phyloP scores from a whole-genome alignment of 2,888 invertebrate genomes.

The Drosophila longiperda region DNA sequence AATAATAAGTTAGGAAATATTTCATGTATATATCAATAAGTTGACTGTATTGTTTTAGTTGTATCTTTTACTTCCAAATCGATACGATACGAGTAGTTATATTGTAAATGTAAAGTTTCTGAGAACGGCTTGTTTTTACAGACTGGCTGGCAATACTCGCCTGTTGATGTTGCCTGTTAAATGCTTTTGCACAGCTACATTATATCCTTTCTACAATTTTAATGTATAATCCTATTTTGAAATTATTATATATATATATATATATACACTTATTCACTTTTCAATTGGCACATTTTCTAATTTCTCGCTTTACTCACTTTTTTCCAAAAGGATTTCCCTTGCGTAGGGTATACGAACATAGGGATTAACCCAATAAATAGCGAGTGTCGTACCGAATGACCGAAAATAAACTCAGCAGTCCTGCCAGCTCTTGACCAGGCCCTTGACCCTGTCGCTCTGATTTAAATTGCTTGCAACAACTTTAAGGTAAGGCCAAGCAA shows the following conservation, averaged over 20 bases:
- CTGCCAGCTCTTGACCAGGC: slow-evolving; percentile 13
- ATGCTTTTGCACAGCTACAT: neutral
- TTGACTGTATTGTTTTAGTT: no score
- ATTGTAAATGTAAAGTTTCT: neutral
- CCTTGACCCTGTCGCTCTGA: slow-evolving; percentile 29
- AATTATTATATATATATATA: no score
- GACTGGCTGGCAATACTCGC: neutral
- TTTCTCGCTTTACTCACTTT: neutral
- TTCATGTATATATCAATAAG: no score
- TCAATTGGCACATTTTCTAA: neutral
- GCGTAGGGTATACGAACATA: neutral
- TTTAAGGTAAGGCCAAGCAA: slow-evolving; percentile 26
- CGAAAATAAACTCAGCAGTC: slow-evolving; percentile 1
- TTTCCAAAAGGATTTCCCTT: neutral
- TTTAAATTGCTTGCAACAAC: slow-evolving; percentile 43
- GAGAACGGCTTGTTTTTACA: neutral
- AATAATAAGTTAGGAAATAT: neutral
- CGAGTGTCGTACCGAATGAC: slow-evolving; percentile 42
- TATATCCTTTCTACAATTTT: neutral
- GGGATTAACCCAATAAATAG: neutral
- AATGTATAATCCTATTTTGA: no score
- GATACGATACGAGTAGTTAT: neutral
- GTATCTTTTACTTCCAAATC: no score
- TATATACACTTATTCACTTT: no score
- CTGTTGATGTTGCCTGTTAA: neutral